Evolutionary conservation across 1,140 invertebrate species (phyloP).

Genomic region (Bombyx mori): DNA sequence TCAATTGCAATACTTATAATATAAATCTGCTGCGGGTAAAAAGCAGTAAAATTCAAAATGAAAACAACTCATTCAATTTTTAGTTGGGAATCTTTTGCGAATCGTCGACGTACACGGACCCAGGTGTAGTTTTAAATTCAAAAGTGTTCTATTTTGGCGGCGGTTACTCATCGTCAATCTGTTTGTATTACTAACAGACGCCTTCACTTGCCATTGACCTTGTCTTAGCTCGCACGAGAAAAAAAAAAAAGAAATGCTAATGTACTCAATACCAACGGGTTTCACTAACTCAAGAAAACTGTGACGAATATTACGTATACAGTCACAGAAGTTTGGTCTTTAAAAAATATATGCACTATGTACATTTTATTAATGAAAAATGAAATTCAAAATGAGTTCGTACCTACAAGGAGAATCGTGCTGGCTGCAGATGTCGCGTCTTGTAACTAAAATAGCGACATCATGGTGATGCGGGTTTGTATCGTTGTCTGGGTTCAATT

Average conservation of each 20-base stretch:
- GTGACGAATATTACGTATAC: slow-evolving; percentile 1
- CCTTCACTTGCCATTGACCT: slow-evolving; percentile 58
- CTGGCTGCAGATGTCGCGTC: slow-evolving; percentile 88
- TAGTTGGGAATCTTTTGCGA: slow-evolving; percentile 5
- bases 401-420: slow-evolving; percentile 78
- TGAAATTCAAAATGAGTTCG: slow-evolving; percentile 18
- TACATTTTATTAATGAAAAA: background rate
- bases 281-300: background rate
- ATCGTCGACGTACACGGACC: slow-evolving; percentile 17
- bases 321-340: background rate
- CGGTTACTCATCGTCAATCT: slow-evolving; percentile 53
- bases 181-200: slow-evolving; percentile 54
- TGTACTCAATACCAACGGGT: slow-evolving; percentile 4
- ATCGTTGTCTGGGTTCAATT: slow-evolving; percentile 83
- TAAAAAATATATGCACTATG: background rate
- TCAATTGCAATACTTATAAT: no score
- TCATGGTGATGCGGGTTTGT: slow-evolving; percentile 92
- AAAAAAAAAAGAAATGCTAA: slow-evolving; percentile 36
- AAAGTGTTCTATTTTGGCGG: slow-evolving; percentile 58
- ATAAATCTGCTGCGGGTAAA: background rate
- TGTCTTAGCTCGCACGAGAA: slow-evolving; percentile 30
- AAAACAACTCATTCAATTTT: slow-evolving; percentile 5
- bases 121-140: slow-evolving; percentile 36
- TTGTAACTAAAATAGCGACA: slow-evolving; percentile 91
- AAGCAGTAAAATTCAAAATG: background rate